Evolutionary conservation across 2,888 invertebrate species (phyloP).

Genomic region (Torymus tubicola): DNA sequence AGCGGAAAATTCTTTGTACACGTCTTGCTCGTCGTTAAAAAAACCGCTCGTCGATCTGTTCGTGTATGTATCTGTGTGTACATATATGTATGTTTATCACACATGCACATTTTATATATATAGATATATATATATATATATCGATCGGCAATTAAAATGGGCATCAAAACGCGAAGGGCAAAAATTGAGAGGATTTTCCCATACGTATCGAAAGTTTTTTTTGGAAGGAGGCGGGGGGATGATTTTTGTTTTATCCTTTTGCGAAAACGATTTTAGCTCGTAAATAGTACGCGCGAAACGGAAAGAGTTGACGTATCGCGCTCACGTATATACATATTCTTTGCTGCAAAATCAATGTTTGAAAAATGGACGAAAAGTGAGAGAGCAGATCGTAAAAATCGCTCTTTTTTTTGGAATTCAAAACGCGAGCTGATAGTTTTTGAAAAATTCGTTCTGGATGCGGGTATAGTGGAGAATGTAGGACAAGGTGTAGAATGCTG

Average conservation of each 20-base stretch:
- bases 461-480: too few relatives aligned
- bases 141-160: constrained; percentile 37
- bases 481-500: too few relatives aligned
- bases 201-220: background rate
- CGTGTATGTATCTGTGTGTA: too few relatives aligned
- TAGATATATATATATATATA: background rate
- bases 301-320: constrained; percentile 35
- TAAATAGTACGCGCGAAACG: too few relatives aligned
- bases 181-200: too few relatives aligned
- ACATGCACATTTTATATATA: too few relatives aligned
- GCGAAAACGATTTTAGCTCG: background rate
- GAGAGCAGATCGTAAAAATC: background rate
- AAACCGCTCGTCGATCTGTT: too few relatives aligned
- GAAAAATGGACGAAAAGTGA: background rate
- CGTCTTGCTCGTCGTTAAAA: constrained; percentile 18
- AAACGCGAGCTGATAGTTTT: background rate
- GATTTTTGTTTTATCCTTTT: constrained; percentile 6
- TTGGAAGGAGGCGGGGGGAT: too few relatives aligned
- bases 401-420: constrained; percentile 15
- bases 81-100: too few relatives aligned
- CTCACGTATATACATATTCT: constrained; percentile 9
- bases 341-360: constrained; percentile 29
- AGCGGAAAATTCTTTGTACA: constrained; percentile 31
- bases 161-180: too few relatives aligned
- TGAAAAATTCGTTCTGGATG: background rate